These are phyloP conservation scores for Melolontha melolontha DNA, from an alignment of 2,888 invertebrate species.

Conservation along the genomic window DNA sequence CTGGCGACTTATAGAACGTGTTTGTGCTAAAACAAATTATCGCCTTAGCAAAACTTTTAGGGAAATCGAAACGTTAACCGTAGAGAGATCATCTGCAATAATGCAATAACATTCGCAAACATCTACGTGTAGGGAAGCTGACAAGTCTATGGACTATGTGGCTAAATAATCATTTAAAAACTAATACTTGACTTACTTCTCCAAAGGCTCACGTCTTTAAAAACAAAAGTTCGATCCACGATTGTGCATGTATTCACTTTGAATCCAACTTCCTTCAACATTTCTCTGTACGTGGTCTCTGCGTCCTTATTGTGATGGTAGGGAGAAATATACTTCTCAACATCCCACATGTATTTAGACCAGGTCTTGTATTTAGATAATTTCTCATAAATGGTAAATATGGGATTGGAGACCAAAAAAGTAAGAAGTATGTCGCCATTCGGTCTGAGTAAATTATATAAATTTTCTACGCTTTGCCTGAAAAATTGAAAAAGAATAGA, in stretches of 20 bases:
- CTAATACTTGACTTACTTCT: conserved; percentile 68
- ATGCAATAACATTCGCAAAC: too few species aligned
- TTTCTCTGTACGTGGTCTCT: conserved; percentile 68
- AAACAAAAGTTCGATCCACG: conserved; percentile 71
- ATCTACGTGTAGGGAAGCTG: too few species aligned
- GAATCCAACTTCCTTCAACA: conserved; percentile 73
- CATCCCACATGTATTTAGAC: conserved; percentile 74
- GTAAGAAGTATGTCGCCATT: conserved; percentile 78
- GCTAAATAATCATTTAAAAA: background rate
- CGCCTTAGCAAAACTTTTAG: too few species aligned
- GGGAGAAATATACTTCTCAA: conserved; percentile 73
- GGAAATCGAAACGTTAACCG: too few species aligned
- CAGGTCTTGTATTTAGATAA: conserved; percentile 71
- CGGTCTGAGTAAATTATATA: conserved; percentile 74
- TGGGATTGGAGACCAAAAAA: conserved; percentile 76
- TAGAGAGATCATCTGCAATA: too few species aligned
- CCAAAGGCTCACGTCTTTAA: conserved; percentile 69
- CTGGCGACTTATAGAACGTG: too few species aligned
- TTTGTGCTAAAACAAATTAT: too few species aligned
- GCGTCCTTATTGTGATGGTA: conserved; percentile 75
- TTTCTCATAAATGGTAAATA: conserved; percentile 77
- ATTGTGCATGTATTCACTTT: conserved; percentile 70
- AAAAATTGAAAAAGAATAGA: conserved; percentile 50
- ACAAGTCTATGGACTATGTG: too few species aligned
- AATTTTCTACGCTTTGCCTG: conserved; percentile 74